Evolutionary conservation across 2,797 vertebrate species (phyloP).

Genomic region (Onychomys arenicola): DNA sequence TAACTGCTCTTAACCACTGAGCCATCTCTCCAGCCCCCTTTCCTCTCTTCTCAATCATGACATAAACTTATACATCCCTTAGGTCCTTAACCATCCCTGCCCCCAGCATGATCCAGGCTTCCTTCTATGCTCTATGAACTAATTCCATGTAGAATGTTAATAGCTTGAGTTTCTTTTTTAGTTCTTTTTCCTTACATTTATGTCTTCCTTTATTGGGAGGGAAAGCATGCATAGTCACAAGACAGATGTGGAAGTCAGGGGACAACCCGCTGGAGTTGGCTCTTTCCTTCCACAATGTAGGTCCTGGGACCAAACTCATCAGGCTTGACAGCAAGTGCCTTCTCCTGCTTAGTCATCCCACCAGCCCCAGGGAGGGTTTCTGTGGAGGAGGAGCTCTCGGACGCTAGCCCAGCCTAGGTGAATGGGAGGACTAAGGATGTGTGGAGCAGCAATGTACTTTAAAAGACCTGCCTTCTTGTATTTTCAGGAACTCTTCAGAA

Average conservation of each 20-base stretch:
- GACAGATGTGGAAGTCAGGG: neutral
- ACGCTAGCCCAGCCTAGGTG: neutral
- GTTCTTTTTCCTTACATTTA: neutral
- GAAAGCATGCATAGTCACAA: neutral
- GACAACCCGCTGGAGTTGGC: neutral
- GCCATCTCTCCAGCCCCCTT: no score
- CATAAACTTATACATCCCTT: neutral
- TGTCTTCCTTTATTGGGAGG: neutral
- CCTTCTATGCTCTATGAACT: neutral
- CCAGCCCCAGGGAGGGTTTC: neutral
- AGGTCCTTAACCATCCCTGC: neutral
- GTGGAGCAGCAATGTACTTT: neutral
- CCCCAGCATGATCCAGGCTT: neutral
- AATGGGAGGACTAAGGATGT: no score
- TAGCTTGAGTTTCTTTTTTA: neutral
- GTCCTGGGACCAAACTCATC: neutral
- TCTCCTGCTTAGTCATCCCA: neutral
- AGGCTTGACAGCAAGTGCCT: neutral
- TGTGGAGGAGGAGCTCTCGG: neutral
- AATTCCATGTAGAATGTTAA: neutral
- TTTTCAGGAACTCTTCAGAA: constrained; percentile 92
- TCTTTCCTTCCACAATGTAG: neutral
- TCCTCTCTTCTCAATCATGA: neutral
- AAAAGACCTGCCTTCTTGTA: neutral
- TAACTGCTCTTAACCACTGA: neutral